Conservation (phyloP, 2,888 invertebrate species). For the Fabriciana adippe region DNA sequence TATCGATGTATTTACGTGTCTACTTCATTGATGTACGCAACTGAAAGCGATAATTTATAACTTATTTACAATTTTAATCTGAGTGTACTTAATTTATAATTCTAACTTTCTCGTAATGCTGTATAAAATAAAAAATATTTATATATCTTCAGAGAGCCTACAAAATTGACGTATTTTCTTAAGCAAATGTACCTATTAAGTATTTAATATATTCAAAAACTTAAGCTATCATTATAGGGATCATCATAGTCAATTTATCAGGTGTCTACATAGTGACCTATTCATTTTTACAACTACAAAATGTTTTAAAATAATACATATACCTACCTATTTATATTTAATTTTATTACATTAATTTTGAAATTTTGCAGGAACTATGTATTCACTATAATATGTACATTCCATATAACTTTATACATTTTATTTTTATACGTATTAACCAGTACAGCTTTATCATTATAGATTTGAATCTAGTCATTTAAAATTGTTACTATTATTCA, state of each 20-base stretch:
- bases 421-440: conserved; percentile 19
- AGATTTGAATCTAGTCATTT: conserved; percentile 31
- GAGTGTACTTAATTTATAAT: conserved; percentile 15
- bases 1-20: conserved; percentile 32
- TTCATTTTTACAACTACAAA: conserved; percentile 11
- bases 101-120: conserved; percentile 9
- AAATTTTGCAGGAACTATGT: conserved; percentile 4
- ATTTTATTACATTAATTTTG: not conserved
- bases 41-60: conserved; percentile 10
- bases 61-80: conserved; percentile 21
- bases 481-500: conserved; percentile 31
- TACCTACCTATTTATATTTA: conserved; percentile 1
- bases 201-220: conserved; percentile 21
- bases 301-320: conserved; percentile 18
- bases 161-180: conserved; percentile 35
- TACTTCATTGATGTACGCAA: conserved; percentile 29
- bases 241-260: conserved; percentile 41
- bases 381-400: conserved; percentile 12
- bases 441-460: conserved; percentile 20
- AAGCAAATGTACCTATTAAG: conserved; percentile 17
- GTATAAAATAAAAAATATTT: conserved; percentile 27
- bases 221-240: conserved; percentile 31
- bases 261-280: conserved; percentile 32
- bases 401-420: conserved; percentile 13
- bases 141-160: conserved; percentile 31